Percentiles rank a stretch among this genome's conserved stretches.
These are phyloP conservation scores for Melangyna quadrimaculata DNA, from an alignment of 2,888 invertebrate species.

Conservation along the genomic window DNA sequence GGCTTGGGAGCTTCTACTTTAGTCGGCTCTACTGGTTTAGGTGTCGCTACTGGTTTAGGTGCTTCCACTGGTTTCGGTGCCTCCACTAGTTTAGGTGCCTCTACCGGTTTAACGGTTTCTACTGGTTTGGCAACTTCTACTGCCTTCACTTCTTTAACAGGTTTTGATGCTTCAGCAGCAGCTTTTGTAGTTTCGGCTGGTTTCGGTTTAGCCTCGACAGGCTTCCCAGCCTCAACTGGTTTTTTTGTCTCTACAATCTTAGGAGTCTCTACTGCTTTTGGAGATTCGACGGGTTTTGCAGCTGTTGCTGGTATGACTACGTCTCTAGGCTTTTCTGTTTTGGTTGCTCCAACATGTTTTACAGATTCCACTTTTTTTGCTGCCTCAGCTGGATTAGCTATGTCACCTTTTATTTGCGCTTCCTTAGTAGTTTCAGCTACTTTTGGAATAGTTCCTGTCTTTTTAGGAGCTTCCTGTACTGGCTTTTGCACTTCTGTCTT, in stretches of 20 bases:
- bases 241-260: neutral
- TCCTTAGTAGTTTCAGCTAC: conserved; percentile 76
- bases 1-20: conserved; percentile 81
- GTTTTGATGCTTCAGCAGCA: conserved; percentile 79
- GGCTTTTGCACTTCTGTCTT: conserved; percentile 21
- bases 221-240: neutral
- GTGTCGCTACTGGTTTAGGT: neutral
- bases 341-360: neutral
- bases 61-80: conserved; percentile 82
- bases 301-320: neutral
- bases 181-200: conserved; percentile 82
- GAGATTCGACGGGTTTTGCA: neutral
- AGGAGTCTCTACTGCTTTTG: neutral
- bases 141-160: conserved; percentile 81
- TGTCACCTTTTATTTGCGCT: conserved; percentile 89
- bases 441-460: conserved; percentile 42
- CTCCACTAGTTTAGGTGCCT: neutral
- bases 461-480: conserved; percentile 8
- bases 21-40: neutral
- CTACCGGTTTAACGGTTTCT: neutral
- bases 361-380: neutral
- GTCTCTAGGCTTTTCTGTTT: neutral
- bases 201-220: conserved; percentile 21
- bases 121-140: conserved; percentile 17
- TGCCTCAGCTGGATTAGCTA: conserved; percentile 84